These are phyloP conservation scores for Amazona ochrocephala DNA, from an alignment of 2,797 vertebrate species.

Conservation along the genomic window DNA sequence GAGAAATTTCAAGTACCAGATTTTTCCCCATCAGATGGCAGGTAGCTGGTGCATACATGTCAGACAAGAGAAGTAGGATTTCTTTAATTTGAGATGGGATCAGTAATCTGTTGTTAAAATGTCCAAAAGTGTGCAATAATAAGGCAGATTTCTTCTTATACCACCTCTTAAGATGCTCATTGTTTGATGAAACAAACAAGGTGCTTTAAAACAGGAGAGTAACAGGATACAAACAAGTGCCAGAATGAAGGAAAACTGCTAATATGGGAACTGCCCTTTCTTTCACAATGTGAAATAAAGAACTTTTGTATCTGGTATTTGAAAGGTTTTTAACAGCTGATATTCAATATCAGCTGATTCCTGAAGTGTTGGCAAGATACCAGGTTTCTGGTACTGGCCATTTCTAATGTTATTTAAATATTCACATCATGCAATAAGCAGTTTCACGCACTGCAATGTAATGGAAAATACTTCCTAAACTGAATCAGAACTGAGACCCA, in stretches of 20 bases:
- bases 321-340: slow-evolving; percentile 65
- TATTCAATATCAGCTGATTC: slow-evolving; percentile 64
- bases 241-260: slow-evolving; percentile 52
- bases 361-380: slow-evolving; percentile 67
- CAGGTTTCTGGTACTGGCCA: slow-evolving; percentile 61
- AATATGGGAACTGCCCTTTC: slow-evolving; percentile 47
- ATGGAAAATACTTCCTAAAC: slow-evolving; percentile 70
- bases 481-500: slow-evolving; percentile 69
- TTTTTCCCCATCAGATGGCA: slow-evolving; percentile 49
- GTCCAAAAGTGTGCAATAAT: slow-evolving; percentile 67
- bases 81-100: slow-evolving; percentile 45
- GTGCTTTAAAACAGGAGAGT: slow-evolving; percentile 70
- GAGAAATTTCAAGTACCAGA: slow-evolving; percentile 6
- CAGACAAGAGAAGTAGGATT: slow-evolving; percentile 39
- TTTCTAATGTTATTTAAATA: slow-evolving; percentile 72
- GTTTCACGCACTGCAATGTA: slow-evolving; percentile 69
- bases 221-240: slow-evolving; percentile 67
- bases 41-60: slow-evolving; percentile 45
- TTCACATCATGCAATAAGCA: slow-evolving; percentile 69
- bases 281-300: slow-evolving; percentile 60
- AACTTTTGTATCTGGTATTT: slow-evolving; percentile 52
- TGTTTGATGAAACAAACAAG: slow-evolving; percentile 72
- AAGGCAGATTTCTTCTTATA: slow-evolving; percentile 71
- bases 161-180: slow-evolving; percentile 62
- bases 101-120: slow-evolving; percentile 54